Conservation (phyloP, 2,888 invertebrate genomes). For the Drosophila limbata region DNA sequence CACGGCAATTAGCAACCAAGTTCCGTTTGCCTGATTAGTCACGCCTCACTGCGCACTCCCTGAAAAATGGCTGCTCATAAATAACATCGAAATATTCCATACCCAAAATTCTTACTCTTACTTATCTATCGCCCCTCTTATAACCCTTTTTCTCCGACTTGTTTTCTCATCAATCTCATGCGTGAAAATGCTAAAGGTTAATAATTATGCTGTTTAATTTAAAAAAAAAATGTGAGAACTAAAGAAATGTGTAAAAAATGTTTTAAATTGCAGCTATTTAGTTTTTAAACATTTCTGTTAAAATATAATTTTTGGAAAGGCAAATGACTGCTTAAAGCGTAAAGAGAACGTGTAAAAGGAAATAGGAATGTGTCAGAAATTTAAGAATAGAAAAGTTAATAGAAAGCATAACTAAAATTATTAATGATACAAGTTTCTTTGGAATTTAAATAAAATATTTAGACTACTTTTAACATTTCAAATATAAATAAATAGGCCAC, state of each 20-base stretch:
- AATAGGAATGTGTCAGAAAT: background rate
- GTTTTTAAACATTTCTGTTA: slow-evolving; percentile 23
- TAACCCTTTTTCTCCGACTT: background rate
- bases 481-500: too few species aligned
- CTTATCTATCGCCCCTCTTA: background rate
- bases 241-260: slow-evolving; percentile 20
- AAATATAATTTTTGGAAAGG: slow-evolving; percentile 1
- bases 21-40: slow-evolving; percentile 67
- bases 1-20: slow-evolving; percentile 74
- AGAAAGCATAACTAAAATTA: slow-evolving; percentile 1
- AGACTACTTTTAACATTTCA: too few species aligned
- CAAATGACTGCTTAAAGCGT: background rate
- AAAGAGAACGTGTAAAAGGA: background rate
- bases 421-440: background rate
- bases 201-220: slow-evolving; percentile 67
- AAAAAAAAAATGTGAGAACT: slow-evolving; percentile 27
- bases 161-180: slow-evolving; percentile 65
- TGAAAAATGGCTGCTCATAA: slow-evolving; percentile 74
- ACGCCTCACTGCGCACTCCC: slow-evolving; percentile 66
- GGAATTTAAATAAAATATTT: too few species aligned
- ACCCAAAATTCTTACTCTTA: slow-evolving; percentile 1
- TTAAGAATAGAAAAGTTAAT: background rate
- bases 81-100: slow-evolving; percentile 51
- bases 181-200: slow-evolving; percentile 79
- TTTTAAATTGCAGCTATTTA: slow-evolving; percentile 44